phyloP scores from a whole-genome alignment of 2,797 vertebrate genomes.

The Tangara arthus region DNA sequence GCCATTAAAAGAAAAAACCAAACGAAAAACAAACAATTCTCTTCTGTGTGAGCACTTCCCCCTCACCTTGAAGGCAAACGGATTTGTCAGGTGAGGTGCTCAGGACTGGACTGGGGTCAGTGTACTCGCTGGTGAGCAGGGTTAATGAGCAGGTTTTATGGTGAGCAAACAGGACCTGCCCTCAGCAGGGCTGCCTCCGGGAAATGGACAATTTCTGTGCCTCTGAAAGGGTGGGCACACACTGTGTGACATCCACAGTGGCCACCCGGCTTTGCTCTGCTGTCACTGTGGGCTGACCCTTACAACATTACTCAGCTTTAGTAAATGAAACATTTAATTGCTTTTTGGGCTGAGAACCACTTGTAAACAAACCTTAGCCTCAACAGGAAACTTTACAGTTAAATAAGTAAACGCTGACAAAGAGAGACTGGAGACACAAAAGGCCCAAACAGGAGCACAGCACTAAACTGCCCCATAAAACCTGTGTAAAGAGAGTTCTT shows the following conservation, averaged over 20 bases:
- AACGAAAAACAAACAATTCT: neutral
- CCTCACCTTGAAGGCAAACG: neutral
- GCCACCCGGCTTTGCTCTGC: neutral
- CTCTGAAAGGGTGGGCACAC: neutral
- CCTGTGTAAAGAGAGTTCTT: neutral
- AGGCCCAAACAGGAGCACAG: neutral
- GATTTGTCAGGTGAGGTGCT: neutral
- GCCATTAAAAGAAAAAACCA: neutral
- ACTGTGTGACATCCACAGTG: neutral
- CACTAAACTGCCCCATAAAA: conserved; percentile 35
- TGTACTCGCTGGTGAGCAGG: neutral
- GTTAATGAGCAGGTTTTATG: conserved; percentile 28
- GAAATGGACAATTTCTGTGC: neutral
- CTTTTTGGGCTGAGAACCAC: conserved; percentile 7
- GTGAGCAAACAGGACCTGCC: conserved; percentile 30
- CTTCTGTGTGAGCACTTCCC: neutral
- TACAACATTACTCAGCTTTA: neutral
- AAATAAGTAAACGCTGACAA: conserved; percentile 30
- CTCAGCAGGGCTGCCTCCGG: neutral
- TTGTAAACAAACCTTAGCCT: conserved; percentile 13
- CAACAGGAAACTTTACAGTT: conserved; percentile 9
- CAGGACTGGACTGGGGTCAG: neutral
- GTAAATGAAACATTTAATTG: conserved; percentile 20
- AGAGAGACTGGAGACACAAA: neutral
- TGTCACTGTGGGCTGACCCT: neutral